A percentile compares a stretch with the other conserved stretches of the same genome.
phyloP scores from a whole-genome alignment of 1,140 invertebrate species.

The Stegodyphus dumicola region DNA sequence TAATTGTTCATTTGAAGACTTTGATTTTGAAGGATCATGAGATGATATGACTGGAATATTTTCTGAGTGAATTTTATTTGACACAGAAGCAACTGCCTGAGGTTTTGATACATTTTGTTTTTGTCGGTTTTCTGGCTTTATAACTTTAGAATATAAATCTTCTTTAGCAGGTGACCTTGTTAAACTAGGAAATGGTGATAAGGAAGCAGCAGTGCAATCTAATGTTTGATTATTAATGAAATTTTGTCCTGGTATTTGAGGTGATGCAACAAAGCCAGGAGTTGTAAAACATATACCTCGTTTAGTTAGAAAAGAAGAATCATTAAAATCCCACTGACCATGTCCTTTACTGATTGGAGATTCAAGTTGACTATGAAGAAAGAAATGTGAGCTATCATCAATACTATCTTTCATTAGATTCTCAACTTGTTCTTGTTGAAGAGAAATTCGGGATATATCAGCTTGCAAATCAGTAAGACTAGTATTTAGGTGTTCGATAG shows the following conservation, averaged over 20 bases:
- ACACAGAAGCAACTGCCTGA: too few relatives aligned
- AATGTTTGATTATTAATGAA: background rate
- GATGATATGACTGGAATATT: constrained; percentile 11
- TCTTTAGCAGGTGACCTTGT: constrained; percentile 4
- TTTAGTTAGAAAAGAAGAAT: background rate
- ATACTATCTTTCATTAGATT: constrained; percentile 69
- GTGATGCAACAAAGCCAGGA: background rate
- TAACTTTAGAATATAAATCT: constrained; percentile 50
- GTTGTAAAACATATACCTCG: background rate
- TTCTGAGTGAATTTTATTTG: background rate
- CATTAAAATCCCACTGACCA: constrained; percentile 15
- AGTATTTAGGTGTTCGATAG: constrained; percentile 88
- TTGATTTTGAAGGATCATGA: background rate
- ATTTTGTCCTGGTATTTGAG: constrained; percentile 1
- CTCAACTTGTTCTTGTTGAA: constrained; percentile 87
- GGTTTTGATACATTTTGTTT: background rate
- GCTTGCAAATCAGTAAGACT: constrained; percentile 92
- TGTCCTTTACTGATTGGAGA: background rate
- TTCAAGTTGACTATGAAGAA: constrained; percentile 51
- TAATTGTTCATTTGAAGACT: background rate
- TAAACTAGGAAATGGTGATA: background rate
- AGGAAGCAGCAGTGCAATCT: background rate
- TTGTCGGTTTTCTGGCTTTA: constrained; percentile 25
- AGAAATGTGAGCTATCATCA: constrained; percentile 52
- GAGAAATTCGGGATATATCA: constrained; percentile 87